Evolutionary conservation across 2,888 invertebrate genomes (phyloP), one percentile per base, ranked within the genome.

Genomic region (Drosophila nr. perissopoda): DNA sequence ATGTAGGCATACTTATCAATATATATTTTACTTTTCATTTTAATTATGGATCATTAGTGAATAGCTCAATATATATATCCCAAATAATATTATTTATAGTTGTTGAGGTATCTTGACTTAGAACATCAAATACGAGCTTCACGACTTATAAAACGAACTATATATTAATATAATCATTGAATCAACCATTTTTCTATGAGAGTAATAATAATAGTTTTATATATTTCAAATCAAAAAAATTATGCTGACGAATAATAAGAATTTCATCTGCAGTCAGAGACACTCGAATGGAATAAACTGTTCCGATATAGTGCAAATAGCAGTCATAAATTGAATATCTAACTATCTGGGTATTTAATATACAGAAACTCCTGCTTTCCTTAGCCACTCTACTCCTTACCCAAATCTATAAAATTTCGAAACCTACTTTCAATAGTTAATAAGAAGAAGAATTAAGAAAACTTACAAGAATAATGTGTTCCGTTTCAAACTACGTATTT

Each of bases 301-400:
- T 0, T 40, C 5, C n/a, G n/a, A 11, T n/a, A n/a, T n/a, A n/a
- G 11, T 40, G n/a, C 4, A n/a, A n/a, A 4, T n/a, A 40, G 2
- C 2, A 5, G 10, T 10, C 10, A 40, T 11, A 40, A n/a, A 40
- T 40, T 5, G 5, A n/a, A 11, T 40, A n/a, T 42, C n/a, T n/a
- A 42, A n/a, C 2, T 11, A n/a, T n/a, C 6, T 1, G n/a, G 5
- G 1, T 42, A 11, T 40, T 10, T 16, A 5, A 2, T 34, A 36
- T 2, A 36, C 0, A 0, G 33, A 33, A 10, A 33, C 11, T 4
- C 4, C 0, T 11, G 33, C 33, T 33, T 33, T 0, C 4, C 33
- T 33, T 33, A 33, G 1, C 33, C 33, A 33, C 10, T 33, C 33
- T 33, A 0, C 11, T 33, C 1, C 0, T 33, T 3, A 33, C 11